Base-by-base conservation (phyloP, 2,888 invertebrate genomes). In the Rhogogaster chlorosoma region DNA sequence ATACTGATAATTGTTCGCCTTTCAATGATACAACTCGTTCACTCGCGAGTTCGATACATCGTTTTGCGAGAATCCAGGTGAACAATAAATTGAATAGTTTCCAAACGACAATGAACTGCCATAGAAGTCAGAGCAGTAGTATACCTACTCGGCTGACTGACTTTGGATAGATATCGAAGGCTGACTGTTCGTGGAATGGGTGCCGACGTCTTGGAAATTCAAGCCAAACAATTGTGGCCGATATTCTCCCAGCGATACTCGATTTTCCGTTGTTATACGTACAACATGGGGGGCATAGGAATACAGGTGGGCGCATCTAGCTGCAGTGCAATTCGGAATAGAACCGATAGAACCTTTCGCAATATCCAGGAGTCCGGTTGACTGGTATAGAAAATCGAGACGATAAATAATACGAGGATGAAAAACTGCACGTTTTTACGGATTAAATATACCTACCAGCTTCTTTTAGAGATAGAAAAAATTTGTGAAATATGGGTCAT, bases 21-120 rank as follows among this genome's bases (percentile, higher is more conserved):
- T 80, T 26, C 15, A 80, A 80, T 61, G 38, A 73, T 32, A 67
- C 67, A 67, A 18, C 32, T 67, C 61, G 61, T 67, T 67, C 67
- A 32, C n/a, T 73, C 38, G 38, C 26, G 36, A 45, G 67, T 83
- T 67, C 67, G 67, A 83, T 83, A 83, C 67, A 70, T 32, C 26
- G 64, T 42, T 64, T 49, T 42, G 57, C 38, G 10, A 38, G 9
- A 12, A n/a, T 80, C 22, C 18, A 36, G 61, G 67, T 32, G 67
- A 83, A 83, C 83, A 83, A 83, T 83, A 45, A 45, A 83, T 67
- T 83, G 32, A 83, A 83, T 83, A 83, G 83, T 83, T 83, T 45
- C 49, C 15, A 3, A 49, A 83, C 83, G 64, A 83, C 83, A 83
- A 83, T 83, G 83, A 83, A 83, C 64, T 36, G 10, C n/a, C 42